Percentiles rank a stretch among this genome's conserved stretches.
These are phyloP conservation scores for Poecile atricapillus DNA, from an alignment of 2,113 vertebrate genomes.

Conservation along the genomic window DNA sequence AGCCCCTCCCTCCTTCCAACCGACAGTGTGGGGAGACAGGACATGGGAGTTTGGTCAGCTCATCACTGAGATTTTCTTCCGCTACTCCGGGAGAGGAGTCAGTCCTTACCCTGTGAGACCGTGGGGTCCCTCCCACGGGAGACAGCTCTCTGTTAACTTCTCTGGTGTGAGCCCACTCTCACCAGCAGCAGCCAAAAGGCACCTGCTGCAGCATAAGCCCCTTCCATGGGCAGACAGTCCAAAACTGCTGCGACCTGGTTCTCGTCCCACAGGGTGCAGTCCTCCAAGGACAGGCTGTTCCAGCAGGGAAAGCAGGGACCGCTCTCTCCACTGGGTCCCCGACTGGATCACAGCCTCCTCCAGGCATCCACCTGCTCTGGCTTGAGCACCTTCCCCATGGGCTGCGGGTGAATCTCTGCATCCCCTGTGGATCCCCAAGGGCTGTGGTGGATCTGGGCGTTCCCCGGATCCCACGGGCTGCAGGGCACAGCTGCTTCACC, in stretches of 20 bases:
- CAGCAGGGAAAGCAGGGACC: not conserved
- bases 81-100: not conserved
- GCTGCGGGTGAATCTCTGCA: not conserved
- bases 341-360: not conserved
- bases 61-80: not conserved
- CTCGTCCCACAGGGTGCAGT: not conserved
- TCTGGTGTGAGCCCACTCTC: rapidly evolving
- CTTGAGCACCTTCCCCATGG: rapidly evolving
- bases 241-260: rapidly evolving
- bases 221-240: not conserved
- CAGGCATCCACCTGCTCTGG: not conserved
- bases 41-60: not conserved
- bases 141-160: not conserved
- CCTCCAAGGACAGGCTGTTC: not conserved
- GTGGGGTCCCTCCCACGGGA: not conserved
- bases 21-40: not conserved
- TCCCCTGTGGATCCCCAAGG: not conserved
- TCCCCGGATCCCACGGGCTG: not conserved
- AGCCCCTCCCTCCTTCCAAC: not conserved
- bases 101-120: not conserved
- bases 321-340: no score
- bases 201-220: not conserved
- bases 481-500: no score
- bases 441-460: not conserved
- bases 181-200: rapidly evolving